Conservation (phyloP, 2,888 invertebrate genomes). For the Argynnis bischoffii region DNA sequence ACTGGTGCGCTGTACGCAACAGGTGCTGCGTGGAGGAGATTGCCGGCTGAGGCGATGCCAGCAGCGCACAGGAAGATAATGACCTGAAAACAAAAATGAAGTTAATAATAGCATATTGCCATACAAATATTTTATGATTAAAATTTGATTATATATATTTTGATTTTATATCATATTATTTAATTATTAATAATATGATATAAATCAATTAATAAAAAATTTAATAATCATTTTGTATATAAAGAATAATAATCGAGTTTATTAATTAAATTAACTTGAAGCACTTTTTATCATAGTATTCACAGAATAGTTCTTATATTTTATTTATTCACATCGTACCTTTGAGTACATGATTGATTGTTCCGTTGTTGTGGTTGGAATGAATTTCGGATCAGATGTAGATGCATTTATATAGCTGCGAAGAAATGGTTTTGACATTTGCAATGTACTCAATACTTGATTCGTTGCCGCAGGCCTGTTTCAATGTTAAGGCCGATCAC, state of each 20-base stretch:
- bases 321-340: conserved; percentile 51
- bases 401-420: conserved; percentile 71
- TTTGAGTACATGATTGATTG: conserved; percentile 75
- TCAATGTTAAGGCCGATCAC: conserved; percentile 69
- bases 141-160: too few relatives aligned
- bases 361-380: conserved; percentile 64
- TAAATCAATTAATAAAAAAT: not conserved
- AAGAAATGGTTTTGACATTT: conserved; percentile 61
- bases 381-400: conserved; percentile 65
- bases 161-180: too few relatives aligned
- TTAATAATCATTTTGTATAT: not conserved
- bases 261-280: too few relatives aligned
- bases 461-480: conserved; percentile 62
- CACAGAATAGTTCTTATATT: not conserved
- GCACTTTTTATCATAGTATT: too few relatives aligned
- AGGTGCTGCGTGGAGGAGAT: conserved; percentile 69
- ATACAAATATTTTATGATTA: too few relatives aligned
- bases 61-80: conserved; percentile 81
- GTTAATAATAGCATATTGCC: too few relatives aligned
- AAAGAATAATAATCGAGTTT: not conserved
- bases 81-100: too few relatives aligned
- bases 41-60: conserved; percentile 84
- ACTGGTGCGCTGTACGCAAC: conserved; percentile 81
- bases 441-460: conserved; percentile 34
- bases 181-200: too few relatives aligned